A percentile compares a stretch with the other conserved stretches of the same genome.
Evolutionary conservation across 64 coral and sea anemone genomes (phyloP).

Genomic region (Cladopsammia gracilis): DNA sequence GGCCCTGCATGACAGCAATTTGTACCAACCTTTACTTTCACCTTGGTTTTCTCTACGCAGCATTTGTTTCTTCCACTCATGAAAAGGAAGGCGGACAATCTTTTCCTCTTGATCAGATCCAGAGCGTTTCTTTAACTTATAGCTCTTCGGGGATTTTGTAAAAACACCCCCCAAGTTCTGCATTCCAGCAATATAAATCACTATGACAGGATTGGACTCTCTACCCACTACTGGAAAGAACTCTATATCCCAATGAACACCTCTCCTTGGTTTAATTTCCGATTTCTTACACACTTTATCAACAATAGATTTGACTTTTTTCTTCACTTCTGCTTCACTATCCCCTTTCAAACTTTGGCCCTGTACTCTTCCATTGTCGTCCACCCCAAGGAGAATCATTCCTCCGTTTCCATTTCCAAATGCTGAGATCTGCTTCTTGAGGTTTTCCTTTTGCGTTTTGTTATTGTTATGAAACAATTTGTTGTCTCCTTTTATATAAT

Average conservation of each 20-base stretch:
- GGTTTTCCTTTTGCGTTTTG: too few species aligned
- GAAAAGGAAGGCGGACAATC: neutral
- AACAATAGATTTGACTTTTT: neutral
- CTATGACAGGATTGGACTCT: neutral
- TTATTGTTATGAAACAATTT: too few species aligned
- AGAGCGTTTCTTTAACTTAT: neutral
- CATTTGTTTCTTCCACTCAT: neutral
- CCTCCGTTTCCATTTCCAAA: constrained; percentile 15
- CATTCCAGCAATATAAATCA: neutral
- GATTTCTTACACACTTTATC: neutral
- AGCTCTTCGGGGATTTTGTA: neutral
- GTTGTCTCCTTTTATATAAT: too few species aligned
- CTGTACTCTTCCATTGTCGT: neutral
- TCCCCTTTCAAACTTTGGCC: neutral
- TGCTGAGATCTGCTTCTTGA: neutral
- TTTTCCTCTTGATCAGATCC: neutral
- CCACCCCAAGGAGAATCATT: neutral
- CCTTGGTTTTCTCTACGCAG: neutral
- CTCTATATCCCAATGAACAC: neutral
- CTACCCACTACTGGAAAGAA: neutral
- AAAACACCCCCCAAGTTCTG: neutral
- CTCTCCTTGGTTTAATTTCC: neutral
- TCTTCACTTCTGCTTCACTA: neutral
- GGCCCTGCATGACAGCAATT: too few species aligned
- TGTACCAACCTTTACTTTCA: neutral